A percentile compares a stretch with the other conserved stretches of the same genome.
phyloP scores from a whole-genome alignment of 1,140 invertebrate genomes.

The Drosophila kikkawai region DNA sequence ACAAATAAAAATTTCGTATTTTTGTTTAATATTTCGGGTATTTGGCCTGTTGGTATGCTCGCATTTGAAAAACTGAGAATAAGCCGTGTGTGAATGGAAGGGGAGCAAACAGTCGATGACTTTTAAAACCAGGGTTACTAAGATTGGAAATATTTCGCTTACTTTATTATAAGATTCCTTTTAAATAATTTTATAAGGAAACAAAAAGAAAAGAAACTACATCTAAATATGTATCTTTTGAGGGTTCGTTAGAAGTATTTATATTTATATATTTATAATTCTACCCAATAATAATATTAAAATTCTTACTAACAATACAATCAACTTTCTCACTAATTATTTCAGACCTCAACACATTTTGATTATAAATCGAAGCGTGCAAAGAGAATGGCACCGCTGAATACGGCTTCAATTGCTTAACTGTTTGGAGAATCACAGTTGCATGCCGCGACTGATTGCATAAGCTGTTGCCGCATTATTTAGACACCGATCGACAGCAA shows the following conservation, averaged over 20 bases:
- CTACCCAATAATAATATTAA: too few relatives aligned
- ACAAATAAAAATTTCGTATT: constrained; percentile 8
- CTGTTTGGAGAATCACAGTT: constrained; percentile 14
- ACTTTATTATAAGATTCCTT: background rate
- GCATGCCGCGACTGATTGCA: constrained; percentile 26
- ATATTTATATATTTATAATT: background rate
- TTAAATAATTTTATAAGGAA: background rate
- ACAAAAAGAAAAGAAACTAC: background rate
- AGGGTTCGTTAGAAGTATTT: background rate
- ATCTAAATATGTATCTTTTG: background rate
- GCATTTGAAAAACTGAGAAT: constrained; percentile 9
- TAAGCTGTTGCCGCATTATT: background rate
- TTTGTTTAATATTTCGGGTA: background rate
- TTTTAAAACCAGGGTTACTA: background rate
- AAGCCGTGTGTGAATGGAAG: background rate
- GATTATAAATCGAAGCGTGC: background rate
- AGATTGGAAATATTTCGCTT: background rate
- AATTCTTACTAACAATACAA: too few relatives aligned
- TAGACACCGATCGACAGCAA: background rate
- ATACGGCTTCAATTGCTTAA: constrained; percentile 23
- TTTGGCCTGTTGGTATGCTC: background rate
- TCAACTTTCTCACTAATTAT: background rate
- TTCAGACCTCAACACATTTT: constrained; percentile 1
- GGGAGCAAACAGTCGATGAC: background rate
- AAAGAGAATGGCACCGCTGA: constrained; percentile 28